These are phyloP conservation scores for Pissodes strobi DNA, from an alignment of 1,140 invertebrate species.

Conservation along the genomic window DNA sequence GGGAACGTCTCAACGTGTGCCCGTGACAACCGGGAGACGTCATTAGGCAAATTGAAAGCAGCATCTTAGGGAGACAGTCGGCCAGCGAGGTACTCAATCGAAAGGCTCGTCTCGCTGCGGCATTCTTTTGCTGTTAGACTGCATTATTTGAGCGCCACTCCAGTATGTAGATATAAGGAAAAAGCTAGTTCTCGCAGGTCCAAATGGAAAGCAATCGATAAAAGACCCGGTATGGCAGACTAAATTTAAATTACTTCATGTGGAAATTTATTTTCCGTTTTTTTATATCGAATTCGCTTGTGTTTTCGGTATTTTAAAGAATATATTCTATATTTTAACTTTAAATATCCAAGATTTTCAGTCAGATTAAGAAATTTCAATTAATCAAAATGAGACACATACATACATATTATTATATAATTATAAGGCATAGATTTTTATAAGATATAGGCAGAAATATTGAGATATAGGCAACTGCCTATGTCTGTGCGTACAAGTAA, in stretches of 20 bases:
- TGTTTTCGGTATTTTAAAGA: background rate
- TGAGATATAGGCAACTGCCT: no score
- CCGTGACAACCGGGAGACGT: conserved; percentile 56
- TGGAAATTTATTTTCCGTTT: conserved; percentile 29
- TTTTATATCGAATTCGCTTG: conserved; percentile 3
- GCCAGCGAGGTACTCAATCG: conserved; percentile 25
- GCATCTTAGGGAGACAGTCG: conserved; percentile 50
- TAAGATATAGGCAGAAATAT: no score
- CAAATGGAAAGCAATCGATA: conserved; percentile 54
- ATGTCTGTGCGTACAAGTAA: no score
- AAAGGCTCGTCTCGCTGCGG: background rate
- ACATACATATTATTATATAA: no score
- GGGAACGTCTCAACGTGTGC: conserved; percentile 47
- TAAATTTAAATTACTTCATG: conserved; percentile 37
- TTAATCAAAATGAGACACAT: no score
- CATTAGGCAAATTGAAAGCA: conserved; percentile 57
- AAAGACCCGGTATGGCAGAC: conserved; percentile 40
- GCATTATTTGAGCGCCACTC: conserved; percentile 54
- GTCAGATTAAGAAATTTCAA: no score
- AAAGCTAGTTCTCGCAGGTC: conserved; percentile 53
- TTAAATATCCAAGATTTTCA: no score
- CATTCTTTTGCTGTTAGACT: conserved; percentile 26
- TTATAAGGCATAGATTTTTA: no score
- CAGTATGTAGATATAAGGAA: conserved; percentile 56
- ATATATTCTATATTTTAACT: no score